Conservation (phyloP, 2,888 invertebrate species). For the Hecatera dysodea region DNA sequence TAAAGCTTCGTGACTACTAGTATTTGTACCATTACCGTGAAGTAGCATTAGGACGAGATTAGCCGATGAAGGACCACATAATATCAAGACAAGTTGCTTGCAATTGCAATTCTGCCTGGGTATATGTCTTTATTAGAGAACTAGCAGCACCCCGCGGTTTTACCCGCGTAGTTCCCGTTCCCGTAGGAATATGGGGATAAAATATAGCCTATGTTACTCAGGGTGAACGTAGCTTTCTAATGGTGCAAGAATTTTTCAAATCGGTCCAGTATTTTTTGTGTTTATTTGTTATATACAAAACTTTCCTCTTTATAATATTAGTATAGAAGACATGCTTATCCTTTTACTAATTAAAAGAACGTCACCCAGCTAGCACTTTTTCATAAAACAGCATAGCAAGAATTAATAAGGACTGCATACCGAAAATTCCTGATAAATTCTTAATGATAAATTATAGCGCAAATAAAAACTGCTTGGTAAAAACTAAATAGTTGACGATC, state of each 20-base stretch:
- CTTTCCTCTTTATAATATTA: no score
- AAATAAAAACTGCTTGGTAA: constrained; percentile 32
- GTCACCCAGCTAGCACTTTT: constrained; percentile 7
- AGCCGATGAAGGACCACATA: neutral
- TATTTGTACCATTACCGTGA: constrained; percentile 5
- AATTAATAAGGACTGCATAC: constrained; percentile 17
- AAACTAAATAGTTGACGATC: constrained; percentile 43
- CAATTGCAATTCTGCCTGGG: neutral
- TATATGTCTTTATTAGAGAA: constrained; percentile 1
- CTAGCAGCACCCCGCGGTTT: no score
- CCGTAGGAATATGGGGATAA: no score
- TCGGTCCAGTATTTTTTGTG: no score
- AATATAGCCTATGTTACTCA: no score
- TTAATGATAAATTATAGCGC: constrained; percentile 12
- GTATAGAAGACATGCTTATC: neutral
- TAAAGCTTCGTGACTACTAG: constrained; percentile 3
- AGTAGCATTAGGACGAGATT: constrained; percentile 4
- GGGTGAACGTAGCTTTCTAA: no score
- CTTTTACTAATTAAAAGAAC: constrained; percentile 30
- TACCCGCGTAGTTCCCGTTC: no score
- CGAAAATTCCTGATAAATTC: constrained; percentile 19
- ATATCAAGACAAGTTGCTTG: neutral
- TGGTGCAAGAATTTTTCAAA: no score
- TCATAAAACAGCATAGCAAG: neutral
- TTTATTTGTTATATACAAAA: no score